Conservation (phyloP, 2,113 vertebrate genomes). For the Oenanthe oenanthe region DNA sequence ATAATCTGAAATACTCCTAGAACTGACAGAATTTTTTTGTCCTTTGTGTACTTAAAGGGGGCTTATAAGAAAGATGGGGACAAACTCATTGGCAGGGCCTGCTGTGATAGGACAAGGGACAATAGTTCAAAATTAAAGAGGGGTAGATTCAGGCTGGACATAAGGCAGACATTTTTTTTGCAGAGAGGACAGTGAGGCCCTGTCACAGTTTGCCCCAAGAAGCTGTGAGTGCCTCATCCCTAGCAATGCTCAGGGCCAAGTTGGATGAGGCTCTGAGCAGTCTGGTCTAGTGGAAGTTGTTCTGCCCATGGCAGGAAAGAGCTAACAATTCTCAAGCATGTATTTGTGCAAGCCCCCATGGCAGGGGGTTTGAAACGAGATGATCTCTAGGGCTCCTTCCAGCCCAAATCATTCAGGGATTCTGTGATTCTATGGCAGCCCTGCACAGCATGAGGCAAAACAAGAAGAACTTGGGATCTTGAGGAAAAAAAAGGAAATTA, state of each 20-base stretch:
- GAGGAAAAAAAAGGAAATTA: neutral
- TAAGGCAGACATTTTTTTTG: neutral
- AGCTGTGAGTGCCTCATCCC: neutral
- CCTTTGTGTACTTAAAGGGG: neutral
- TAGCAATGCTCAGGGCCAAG: neutral
- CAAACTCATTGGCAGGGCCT: neutral
- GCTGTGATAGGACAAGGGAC: neutral
- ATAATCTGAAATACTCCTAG: neutral
- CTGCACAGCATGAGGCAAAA: neutral
- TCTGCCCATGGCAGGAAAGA: neutral
- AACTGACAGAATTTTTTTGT: rapidly evolving
- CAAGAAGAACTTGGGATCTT: neutral
- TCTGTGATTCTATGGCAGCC: neutral
- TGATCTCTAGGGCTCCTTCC: too few relatives aligned
- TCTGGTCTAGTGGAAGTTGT: neutral
- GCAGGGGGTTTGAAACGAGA: rapidly evolving
- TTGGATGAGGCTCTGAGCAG: rapidly evolving
- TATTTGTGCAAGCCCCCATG: neutral
- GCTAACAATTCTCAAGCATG: neutral
- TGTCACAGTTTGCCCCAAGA: neutral
- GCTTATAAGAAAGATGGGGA: neutral
- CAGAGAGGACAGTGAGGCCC: neutral
- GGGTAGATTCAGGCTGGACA: rapidly evolving
- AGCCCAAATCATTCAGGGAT: neutral
- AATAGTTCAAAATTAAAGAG: neutral